Percentiles rank a stretch among this genome's conserved stretches.
Evolutionary conservation across 2,797 vertebrate species (phyloP).

Genomic region (Danio albolineatus): DNA sequence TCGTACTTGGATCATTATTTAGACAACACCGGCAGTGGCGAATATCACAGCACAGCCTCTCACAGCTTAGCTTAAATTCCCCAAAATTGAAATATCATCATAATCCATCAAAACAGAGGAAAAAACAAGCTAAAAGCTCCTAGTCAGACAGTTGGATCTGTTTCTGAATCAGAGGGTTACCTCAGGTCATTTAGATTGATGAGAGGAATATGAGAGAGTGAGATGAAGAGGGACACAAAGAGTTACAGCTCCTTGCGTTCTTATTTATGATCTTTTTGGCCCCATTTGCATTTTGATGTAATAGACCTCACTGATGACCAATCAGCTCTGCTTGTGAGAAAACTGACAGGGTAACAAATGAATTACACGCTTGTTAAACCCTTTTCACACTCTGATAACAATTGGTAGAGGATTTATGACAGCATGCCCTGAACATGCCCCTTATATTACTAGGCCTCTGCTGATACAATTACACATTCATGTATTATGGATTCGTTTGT

Average conservation of each 20-base stretch:
- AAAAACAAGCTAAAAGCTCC: not conserved
- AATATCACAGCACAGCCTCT: not conserved
- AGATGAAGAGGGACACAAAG: not conserved
- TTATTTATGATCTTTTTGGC: slow-evolving; percentile 61
- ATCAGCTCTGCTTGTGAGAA: slow-evolving; percentile 35
- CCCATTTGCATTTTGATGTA: slow-evolving; percentile 54
- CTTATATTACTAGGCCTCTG: not conserved
- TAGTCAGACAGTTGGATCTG: slow-evolving; percentile 5
- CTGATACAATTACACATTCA: not conserved
- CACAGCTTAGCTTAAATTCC: not conserved
- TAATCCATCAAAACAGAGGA: not conserved
- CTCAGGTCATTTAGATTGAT: slow-evolving; percentile 27
- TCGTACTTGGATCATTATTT: no score
- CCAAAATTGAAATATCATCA: not conserved
- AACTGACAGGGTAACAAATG: slow-evolving; percentile 27
- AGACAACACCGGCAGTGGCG: no score
- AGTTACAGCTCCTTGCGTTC: slow-evolving; percentile 43
- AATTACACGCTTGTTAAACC: slow-evolving; percentile 3
- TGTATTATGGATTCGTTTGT: not conserved
- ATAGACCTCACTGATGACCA: slow-evolving; percentile 50
- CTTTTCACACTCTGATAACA: slow-evolving; percentile 14
- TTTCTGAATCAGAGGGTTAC: slow-evolving; percentile 11
- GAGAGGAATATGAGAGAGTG: slow-evolving; percentile 12
- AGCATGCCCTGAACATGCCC: not conserved
- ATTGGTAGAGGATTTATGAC: slow-evolving; percentile 18